Conservation (phyloP, 2,797 vertebrate species). For the Lerista edwardsae region DNA sequence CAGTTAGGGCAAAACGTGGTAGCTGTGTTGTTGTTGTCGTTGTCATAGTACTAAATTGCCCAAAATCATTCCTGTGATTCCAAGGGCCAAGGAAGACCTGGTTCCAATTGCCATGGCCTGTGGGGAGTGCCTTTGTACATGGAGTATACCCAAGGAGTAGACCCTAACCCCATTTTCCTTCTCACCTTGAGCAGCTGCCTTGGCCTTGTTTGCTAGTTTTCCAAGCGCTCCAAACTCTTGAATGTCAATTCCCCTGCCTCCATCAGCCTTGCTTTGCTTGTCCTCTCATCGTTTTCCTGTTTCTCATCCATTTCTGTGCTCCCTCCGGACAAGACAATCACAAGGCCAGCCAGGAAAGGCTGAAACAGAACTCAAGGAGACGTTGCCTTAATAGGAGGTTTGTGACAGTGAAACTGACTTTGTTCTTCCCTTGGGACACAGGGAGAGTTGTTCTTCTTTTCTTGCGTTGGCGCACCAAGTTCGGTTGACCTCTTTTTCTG, state of each 20-base stretch:
- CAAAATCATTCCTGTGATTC: neutral
- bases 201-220: no score
- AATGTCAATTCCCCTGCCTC: neutral
- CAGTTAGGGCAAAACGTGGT: neutral
- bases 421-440: neutral
- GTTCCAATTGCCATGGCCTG: no score
- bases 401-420: neutral
- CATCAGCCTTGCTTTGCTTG: neutral
- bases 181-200: neutral
- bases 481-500: fast-evolving
- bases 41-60: no score
- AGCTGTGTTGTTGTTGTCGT: no score
- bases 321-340: neutral
- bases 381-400: neutral
- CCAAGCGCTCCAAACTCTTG: neutral
- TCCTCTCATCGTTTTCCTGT: neutral
- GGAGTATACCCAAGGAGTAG: no score
- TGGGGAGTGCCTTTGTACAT: no score
- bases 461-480: neutral
- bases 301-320: neutral
- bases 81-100: no score
- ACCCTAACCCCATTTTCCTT: neutral
- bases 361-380: neutral
- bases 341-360: neutral
- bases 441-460: neutral